These are phyloP conservation scores for Chalcis sispes DNA, from an alignment of 2,888 invertebrate species.

Conservation along the genomic window DNA sequence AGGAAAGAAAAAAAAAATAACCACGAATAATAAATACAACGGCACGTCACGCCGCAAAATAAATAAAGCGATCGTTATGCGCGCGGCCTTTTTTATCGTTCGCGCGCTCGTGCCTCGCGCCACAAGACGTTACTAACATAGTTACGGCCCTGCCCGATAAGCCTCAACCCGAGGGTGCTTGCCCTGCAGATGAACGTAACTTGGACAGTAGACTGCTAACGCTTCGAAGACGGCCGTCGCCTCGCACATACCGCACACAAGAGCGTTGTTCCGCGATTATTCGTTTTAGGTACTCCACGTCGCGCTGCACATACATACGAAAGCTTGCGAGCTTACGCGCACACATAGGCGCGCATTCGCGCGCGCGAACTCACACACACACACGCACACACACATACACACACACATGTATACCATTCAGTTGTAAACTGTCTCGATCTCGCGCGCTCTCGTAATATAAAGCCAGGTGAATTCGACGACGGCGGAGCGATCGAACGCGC, in stretches of 20 bases:
- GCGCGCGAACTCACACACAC: too few species aligned
- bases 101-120: not conserved
- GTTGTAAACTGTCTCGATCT: too few species aligned
- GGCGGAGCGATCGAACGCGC: too few species aligned
- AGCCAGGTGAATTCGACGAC: too few species aligned
- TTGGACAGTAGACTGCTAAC: constrained; percentile 65
- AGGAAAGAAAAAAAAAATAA: not conserved
- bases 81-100: too few species aligned
- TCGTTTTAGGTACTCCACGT: constrained; percentile 8
- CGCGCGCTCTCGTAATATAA: too few species aligned
- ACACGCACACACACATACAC: too few species aligned
- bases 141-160: constrained; percentile 69
- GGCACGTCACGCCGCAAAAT: too few species aligned
- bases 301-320: not conserved
- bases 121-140: constrained; percentile 38
- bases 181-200: constrained; percentile 69
- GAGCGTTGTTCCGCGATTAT: constrained; percentile 13
- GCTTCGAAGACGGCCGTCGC: constrained; percentile 60
- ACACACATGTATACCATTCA: too few species aligned
- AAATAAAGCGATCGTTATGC: not conserved
- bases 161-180: constrained; percentile 70
- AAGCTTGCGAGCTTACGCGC: not conserved
- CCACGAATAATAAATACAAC: not conserved
- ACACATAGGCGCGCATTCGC: too few species aligned
- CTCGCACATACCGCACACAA: not conserved